Percentiles rank a stretch among this genome's conserved stretches.
Conservation (phyloP, 2,888 invertebrate genomes). For the Sinelater perroti region DNA sequence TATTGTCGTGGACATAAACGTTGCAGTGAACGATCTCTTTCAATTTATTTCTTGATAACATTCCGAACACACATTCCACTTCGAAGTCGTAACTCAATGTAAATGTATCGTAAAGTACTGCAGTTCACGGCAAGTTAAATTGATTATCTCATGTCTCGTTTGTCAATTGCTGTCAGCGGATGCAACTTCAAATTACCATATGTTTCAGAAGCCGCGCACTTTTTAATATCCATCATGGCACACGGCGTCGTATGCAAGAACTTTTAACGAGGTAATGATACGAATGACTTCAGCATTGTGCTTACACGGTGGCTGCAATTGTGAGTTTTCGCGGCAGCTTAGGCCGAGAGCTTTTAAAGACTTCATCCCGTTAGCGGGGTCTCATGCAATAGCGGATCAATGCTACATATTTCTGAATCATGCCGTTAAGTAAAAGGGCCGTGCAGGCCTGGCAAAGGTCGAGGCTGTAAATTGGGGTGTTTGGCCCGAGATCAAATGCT, state of each 20-base stretch:
- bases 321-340: not conserved
- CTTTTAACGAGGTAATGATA: not conserved
- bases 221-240: no score
- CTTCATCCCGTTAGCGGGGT: no score
- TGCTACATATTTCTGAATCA: slow-evolving; percentile 4
- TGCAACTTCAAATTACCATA: slow-evolving; percentile 9
- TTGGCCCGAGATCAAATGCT: slow-evolving; percentile 21
- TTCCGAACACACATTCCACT: slow-evolving; percentile 7
- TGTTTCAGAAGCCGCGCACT: slow-evolving; percentile 3
- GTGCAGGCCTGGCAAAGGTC: slow-evolving; percentile 5
- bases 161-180: slow-evolving; percentile 4
- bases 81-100: not conserved
- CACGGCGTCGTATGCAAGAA: not conserved
- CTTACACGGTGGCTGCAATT: not conserved
- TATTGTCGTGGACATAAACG: not conserved
- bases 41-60: not conserved
- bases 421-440: slow-evolving; percentile 1
- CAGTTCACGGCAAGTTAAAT: slow-evolving; percentile 11
- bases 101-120: slow-evolving; percentile 3
- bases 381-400: not conserved
- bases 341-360: not conserved
- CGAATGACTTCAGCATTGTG: not conserved
- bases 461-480: slow-evolving; percentile 19
- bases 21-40: not conserved
- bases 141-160: slow-evolving; percentile 18